These are phyloP conservation scores for Rhorus exstirpatorius DNA, from an alignment of 2,888 invertebrate genomes.

Conservation along the genomic window DNA sequence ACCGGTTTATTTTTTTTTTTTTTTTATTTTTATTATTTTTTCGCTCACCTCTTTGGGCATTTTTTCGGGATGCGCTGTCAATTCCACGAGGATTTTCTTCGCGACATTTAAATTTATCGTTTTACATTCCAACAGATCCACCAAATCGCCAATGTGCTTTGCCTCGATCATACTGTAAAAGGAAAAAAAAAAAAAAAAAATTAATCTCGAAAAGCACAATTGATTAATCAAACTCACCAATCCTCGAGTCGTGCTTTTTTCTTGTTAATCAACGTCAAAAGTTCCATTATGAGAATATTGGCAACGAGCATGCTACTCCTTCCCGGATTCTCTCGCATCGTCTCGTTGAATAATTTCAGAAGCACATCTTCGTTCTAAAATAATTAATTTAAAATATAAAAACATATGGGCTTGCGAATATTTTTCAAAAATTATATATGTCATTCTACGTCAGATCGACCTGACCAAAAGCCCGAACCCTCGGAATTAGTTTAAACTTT, in stretches of 20 bases:
- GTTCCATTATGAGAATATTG: conserved; percentile 91
- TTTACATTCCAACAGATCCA: conserved; percentile 88
- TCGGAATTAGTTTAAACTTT: no score
- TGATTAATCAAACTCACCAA: conserved; percentile 87
- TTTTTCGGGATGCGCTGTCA: conserved; percentile 85
- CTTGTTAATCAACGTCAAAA: conserved; percentile 90
- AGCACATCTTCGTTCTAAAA: conserved; percentile 88
- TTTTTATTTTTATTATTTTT: conserved; percentile 28
- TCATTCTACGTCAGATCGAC: no score
- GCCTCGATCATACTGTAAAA: conserved; percentile 87
- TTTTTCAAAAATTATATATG: no score
- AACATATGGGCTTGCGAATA: no score
- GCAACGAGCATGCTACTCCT: conserved; percentile 88
- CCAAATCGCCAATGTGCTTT: conserved; percentile 88
- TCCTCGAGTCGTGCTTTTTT: conserved; percentile 88
- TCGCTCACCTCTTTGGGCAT: conserved; percentile 85
- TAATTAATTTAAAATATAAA: conserved; percentile 74
- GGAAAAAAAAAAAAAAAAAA: no score
- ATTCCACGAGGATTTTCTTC: conserved; percentile 87
- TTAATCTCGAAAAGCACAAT: conserved; percentile 1
- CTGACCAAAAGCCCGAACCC: no score
- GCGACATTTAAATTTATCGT: conserved; percentile 89
- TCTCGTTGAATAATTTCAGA: conserved; percentile 87
- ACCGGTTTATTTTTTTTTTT: background rate
- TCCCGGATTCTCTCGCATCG: conserved; percentile 85